These are phyloP conservation scores for Denticeps clupeoides DNA, from an alignment of 2,797 vertebrate species.

Conservation along the genomic window DNA sequence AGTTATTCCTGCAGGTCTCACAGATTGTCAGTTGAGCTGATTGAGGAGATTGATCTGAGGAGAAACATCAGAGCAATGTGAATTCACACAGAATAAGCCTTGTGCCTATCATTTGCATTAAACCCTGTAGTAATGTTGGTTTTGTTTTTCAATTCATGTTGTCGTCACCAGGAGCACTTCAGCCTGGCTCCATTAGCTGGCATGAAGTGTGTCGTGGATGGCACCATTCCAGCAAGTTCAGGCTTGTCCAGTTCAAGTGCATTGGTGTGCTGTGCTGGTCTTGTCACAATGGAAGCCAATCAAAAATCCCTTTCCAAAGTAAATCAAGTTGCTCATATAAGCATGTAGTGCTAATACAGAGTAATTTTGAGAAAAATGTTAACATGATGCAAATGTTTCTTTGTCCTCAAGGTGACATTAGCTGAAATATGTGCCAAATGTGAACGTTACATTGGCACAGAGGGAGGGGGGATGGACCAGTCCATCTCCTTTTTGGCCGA, in stretches of 20 bases:
- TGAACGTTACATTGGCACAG: conserved; percentile 86
- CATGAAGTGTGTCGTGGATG: conserved; percentile 87
- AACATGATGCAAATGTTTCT: no score
- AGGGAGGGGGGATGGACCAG: conserved; percentile 98
- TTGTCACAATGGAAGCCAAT: conserved; percentile 76
- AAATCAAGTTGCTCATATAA: conserved; percentile 20
- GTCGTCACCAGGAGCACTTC: conserved; percentile 69
- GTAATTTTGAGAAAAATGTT: not conserved
- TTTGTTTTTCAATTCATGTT: conserved; percentile 36
- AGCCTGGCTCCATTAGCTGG: conserved; percentile 61
- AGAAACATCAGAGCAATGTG: no score
- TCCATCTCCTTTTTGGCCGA: conserved; percentile 95
- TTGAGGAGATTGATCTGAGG: no score
- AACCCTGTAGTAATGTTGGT: no score
- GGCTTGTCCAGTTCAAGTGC: conserved; percentile 95
- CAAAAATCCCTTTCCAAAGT: conserved; percentile 84
- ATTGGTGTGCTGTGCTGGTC: conserved; percentile 86
- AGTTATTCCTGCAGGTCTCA: no score
- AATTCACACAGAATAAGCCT: no score
- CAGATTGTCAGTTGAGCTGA: no score
- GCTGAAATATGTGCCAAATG: conserved; percentile 88
- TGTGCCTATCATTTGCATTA: no score
- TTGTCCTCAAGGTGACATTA: conserved; percentile 67
- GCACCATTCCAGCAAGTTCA: conserved; percentile 84
- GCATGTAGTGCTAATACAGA: not conserved